Conservation (phyloP, 1,140 invertebrate genomes). For the Prorops nasuta region DNA sequence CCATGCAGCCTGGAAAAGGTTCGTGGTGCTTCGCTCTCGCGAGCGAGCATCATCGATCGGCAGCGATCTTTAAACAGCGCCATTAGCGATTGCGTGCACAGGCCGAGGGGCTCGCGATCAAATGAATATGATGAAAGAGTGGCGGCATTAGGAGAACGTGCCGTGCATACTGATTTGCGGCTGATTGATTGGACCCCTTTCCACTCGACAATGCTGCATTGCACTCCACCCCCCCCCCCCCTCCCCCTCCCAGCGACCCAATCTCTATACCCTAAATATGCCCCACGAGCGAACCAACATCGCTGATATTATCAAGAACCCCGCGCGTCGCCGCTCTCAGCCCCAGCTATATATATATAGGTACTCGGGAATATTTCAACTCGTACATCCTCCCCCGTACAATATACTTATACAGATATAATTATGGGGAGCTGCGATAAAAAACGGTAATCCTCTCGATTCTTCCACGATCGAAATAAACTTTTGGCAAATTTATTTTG, state of each 20-base stretch:
- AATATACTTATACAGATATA: too few relatives aligned
- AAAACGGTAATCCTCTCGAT: too few relatives aligned
- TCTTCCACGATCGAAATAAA: too few relatives aligned
- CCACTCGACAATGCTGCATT: conserved; percentile 33
- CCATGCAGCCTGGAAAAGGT: too few relatives aligned
- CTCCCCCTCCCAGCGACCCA: not conserved
- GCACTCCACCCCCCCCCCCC: conserved; percentile 14
- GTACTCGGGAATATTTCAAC: conserved; percentile 24
- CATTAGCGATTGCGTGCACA: conserved; percentile 48
- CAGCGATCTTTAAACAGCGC: conserved; percentile 44
- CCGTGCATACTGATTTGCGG: conserved; percentile 57
- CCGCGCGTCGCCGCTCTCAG: too few relatives aligned
- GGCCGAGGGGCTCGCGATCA: conserved; percentile 44
- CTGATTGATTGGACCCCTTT: conserved; percentile 57
- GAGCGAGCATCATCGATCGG: conserved; percentile 22
- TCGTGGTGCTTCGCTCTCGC: conserved; percentile 1
- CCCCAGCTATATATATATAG: too few relatives aligned
- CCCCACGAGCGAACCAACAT: conserved; percentile 36
- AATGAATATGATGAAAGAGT: conserved; percentile 59
- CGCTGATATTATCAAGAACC: conserved; percentile 48
- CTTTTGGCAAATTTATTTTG: too few relatives aligned
- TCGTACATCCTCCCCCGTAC: too few relatives aligned
- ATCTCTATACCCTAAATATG: conserved; percentile 10
- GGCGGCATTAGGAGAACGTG: conserved; percentile 56
- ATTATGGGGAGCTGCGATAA: too few relatives aligned